Evolutionary conservation across 1,140 invertebrate genomes (phyloP), one percentile per base, ranked within the genome.

Genomic region (Saxidomus purpurata): DNA sequence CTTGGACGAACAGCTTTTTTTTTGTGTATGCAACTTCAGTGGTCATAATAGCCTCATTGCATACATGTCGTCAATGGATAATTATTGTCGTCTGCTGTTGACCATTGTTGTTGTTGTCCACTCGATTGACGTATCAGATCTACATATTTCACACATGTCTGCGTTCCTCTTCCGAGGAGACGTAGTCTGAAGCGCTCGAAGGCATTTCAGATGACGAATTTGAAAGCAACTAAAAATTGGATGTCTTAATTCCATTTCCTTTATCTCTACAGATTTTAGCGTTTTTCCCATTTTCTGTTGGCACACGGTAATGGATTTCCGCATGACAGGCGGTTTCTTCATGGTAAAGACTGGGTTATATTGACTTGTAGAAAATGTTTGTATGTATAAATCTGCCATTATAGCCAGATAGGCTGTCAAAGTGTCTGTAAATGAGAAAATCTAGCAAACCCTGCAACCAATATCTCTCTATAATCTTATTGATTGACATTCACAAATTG

Each of bases 401-500:
- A 84, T n/a, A 31, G 43, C 82, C 40, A 49, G 82, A 84, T 84
- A 52, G 82, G 38, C 82, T 84, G 82, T 84, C 82, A 84, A 71
- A 71, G 63, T 84, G 82, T 84, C 82, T 43, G 40, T 49, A 52
- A 84, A 69, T 84, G 31, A 47, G 82, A 69, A 40, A 49, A 84
- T 69, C 59, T 71, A 69, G 52, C 82, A 84, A 43, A 36, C 28
- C 47, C 61, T 67, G 28, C 4, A 36, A 28, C 59, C n/a, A 67
- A 49, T 71, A 49, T 84, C 40, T 49, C 61, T 31, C 25, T 71
- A 40, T 43, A 69, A 67, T 84, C 59, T 84, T 67, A 59, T 71
- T 84, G 82, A 84, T 84, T 84, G 82, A 84, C 82, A 84, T 84
- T 43, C n/a, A 69, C 82, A 67, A 84, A 84, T 84, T 47, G 82